Conservation (phyloP, 1,140 invertebrate species). For the Drosophila littoralis region DNA sequence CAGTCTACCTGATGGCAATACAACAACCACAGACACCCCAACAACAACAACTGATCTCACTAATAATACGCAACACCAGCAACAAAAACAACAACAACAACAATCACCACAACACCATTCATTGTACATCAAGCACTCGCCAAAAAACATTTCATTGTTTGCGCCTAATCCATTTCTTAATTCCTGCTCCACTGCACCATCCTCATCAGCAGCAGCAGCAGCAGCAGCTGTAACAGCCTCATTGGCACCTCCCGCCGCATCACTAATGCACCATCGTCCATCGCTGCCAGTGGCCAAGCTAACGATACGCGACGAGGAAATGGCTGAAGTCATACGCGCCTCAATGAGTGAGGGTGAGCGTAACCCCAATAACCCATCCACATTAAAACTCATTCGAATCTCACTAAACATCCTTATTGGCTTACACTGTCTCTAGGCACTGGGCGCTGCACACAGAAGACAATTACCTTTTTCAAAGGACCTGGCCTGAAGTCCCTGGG, state of each 20-base stretch:
- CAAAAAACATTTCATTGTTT: constrained; percentile 73
- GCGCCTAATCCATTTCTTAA: constrained; percentile 73
- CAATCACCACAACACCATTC: constrained; percentile 65
- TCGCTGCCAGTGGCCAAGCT: constrained; percentile 77
- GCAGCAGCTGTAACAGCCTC: constrained; percentile 19
- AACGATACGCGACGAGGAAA: constrained; percentile 81
- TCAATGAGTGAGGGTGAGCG: constrained; percentile 81
- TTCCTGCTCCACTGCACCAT: constrained; percentile 46
- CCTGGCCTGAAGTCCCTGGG: constrained; percentile 93
- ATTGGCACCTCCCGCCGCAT: constrained; percentile 56
- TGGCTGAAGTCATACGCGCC: constrained; percentile 80
- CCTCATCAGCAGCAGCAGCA: constrained; percentile 47
- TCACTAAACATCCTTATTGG: not conserved
- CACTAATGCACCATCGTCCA: constrained; percentile 78
- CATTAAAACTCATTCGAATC: not conserved
- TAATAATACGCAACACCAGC: constrained; percentile 52
- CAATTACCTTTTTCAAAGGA: constrained; percentile 90
- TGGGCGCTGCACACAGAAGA: constrained; percentile 68
- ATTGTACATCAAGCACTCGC: constrained; percentile 73
- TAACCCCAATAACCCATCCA: constrained; percentile 38
- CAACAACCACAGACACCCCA: constrained; percentile 28
- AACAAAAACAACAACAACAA: constrained; percentile 39
- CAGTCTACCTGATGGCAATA: constrained; percentile 14
- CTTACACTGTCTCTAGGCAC: constrained; percentile 47
- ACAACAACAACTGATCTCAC: constrained; percentile 69